Evolutionary conservation across 2,113 vertebrate species (phyloP), one percentile per base, ranked within the genome.

Genomic region (Thalassarche chlororhynchos): DNA sequence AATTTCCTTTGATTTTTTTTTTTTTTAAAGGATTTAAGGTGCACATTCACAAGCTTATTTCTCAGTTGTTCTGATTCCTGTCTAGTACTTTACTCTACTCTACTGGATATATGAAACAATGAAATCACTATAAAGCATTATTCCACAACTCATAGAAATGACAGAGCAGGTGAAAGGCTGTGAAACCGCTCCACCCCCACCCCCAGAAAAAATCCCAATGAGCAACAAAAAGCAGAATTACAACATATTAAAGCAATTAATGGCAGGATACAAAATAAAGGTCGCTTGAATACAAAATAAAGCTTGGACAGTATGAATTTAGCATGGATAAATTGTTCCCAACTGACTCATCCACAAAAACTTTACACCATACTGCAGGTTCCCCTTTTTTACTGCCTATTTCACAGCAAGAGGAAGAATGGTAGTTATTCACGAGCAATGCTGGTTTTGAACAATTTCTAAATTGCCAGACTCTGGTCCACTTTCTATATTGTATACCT

Each of bases 401-500:
- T 81, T 69, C 60, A 32, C 47, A 70, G 18, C 0, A 0, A 46
- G n/a, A 57, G 25, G 6, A 65, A 34, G 6, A 47, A 32, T 7
- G 5, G 44, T 29, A 79, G 51, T 36, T 40, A 40, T 40, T 58
- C 34, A 19, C 1, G 2, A 81, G 19, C 14, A 61, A 3, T 12
- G 46, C 34, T 57, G 12, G 42, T 4, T 69, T 57, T 74, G 62
- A 77, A 61, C 7, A 38, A 24, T 24, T 80, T 36, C n/a, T 26
- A 1, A n/a, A 4, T 5, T 34, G 62, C 6, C 87, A 76, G 49
- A 25, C 15, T 57, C 51, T 7, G 0, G 2, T 4, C n/a, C 72
- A 38, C 66, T 25, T 6, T 16, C 54, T 71, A 1, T 46, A 9
- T 0, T 26, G 47, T 8, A 1, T n/a, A 55, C 14, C 47, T 18